Conservation (phyloP, 2,113 vertebrate species). For the Rhabdomys dilectus region DNA sequence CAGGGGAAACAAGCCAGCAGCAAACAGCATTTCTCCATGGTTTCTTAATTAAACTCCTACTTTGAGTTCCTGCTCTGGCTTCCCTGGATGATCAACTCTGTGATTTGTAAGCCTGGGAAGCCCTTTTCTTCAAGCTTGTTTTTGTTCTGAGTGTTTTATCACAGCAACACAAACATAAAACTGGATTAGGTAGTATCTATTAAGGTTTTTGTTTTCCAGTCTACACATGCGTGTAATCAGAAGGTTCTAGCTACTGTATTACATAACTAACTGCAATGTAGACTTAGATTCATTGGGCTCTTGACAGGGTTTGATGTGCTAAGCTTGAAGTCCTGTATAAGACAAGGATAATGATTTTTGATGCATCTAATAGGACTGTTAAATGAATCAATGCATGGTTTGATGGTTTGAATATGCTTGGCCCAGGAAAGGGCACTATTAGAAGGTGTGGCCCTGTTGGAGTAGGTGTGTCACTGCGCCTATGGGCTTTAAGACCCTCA, state of each 20-base stretch:
- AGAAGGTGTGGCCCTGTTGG: no score
- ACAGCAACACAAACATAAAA: background rate
- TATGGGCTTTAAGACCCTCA: no score
- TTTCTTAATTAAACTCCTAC: background rate
- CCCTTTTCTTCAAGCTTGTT: background rate
- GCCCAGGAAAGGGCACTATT: no score
- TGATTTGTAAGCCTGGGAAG: background rate
- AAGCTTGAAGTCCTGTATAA: background rate
- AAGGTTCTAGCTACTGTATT: background rate
- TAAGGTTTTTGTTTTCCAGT: background rate
- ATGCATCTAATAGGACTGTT: background rate
- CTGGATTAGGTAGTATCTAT: background rate
- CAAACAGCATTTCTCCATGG: background rate
- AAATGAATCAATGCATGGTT: background rate
- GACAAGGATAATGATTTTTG: background rate
- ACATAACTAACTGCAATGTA: fast-evolving
- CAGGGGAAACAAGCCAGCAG: background rate
- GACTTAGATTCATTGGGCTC: background rate
- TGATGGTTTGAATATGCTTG: no score
- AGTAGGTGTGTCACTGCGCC: no score
- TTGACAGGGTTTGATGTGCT: no score
- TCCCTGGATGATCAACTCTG: background rate
- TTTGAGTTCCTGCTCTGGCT: background rate
- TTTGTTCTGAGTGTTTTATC: background rate
- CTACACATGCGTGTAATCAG: background rate